Percentiles rank a stretch among this genome's conserved stretches.
Evolutionary conservation across 2,888 invertebrate genomes (phyloP).

Genomic region (Zaprionus obscuricornis): DNA sequence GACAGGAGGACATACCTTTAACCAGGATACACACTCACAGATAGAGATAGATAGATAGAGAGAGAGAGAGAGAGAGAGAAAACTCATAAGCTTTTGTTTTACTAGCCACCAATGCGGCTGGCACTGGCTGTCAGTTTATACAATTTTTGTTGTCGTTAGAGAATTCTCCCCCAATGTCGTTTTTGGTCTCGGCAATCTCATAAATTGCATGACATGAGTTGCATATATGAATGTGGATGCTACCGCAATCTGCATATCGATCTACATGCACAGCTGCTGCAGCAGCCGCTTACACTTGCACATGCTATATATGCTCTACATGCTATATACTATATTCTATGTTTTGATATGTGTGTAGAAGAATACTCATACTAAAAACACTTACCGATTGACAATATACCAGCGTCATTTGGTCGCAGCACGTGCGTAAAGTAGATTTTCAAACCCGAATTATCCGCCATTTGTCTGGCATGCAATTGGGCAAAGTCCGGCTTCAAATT

Average conservation of each 20-base stretch:
- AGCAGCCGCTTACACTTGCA: constrained; percentile 17
- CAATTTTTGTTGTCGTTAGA: too few relatives aligned
- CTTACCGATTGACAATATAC: constrained; percentile 86
- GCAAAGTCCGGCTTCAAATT: constrained; percentile 85
- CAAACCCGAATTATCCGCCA: constrained; percentile 88
- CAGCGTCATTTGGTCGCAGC: constrained; percentile 87
- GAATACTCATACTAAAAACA: too few relatives aligned
- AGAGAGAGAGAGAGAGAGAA: constrained; percentile 1
- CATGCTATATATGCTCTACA: constrained; percentile 5
- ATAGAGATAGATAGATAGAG: constrained; percentile 10
- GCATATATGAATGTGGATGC: constrained; percentile 59
- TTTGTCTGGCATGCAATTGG: constrained; percentile 80
- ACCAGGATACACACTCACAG: constrained; percentile 12
- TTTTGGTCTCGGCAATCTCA: constrained; percentile 70
- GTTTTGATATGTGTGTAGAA: too few relatives aligned
- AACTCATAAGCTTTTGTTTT: constrained; percentile 72
- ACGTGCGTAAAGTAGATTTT: constrained; percentile 87
- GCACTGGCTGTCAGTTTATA: constrained; percentile 21
- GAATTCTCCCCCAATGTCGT: constrained; percentile 24
- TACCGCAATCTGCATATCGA: too few relatives aligned
- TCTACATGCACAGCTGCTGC: constrained; percentile 47
- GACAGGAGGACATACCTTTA: constrained; percentile 35
- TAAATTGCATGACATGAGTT: constrained; percentile 77
- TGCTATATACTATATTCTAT: constrained; percentile 1
- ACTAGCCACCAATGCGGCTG: constrained; percentile 65